Conservation (phyloP, 2,113 vertebrate genomes). For the Rana temporaria region DNA sequence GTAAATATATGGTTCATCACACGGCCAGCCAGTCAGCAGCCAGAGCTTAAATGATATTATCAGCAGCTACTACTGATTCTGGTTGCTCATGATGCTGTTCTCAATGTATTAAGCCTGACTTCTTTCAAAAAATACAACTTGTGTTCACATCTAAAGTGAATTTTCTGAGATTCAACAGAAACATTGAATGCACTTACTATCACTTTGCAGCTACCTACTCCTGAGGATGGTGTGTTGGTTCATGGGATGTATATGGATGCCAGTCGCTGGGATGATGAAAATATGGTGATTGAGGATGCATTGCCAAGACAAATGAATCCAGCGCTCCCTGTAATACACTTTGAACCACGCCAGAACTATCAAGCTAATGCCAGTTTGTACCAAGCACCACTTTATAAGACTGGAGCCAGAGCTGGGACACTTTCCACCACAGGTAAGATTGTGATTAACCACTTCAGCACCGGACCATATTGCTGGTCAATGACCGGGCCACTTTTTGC, state of each 20-base stretch:
- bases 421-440: slow-evolving; percentile 78
- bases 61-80: too few species aligned
- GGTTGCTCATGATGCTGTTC: too few species aligned
- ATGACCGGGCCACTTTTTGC: too few species aligned
- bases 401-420: slow-evolving; percentile 77
- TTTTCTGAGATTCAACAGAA: too few species aligned
- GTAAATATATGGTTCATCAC: too few species aligned
- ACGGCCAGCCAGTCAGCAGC: too few species aligned
- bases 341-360: slow-evolving; percentile 79
- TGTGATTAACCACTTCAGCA: too few species aligned
- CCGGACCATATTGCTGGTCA: too few species aligned
- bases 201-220: slow-evolving; percentile 70
- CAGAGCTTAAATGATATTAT: too few species aligned
- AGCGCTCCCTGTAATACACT: slow-evolving; percentile 77
- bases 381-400: slow-evolving; percentile 81
- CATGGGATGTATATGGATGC: slow-evolving; percentile 83
- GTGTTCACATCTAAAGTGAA: too few species aligned
- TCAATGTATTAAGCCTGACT: too few species aligned
- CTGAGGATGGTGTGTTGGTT: slow-evolving; percentile 76
- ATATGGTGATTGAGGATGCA: slow-evolving; percentile 76
- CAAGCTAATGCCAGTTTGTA: slow-evolving; percentile 66
- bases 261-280: slow-evolving; percentile 74
- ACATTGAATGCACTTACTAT: not conserved
- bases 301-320: slow-evolving; percentile 76
- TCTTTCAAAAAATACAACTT: too few species aligned